These are phyloP conservation scores for Harpegnathos saltator DNA, from an alignment of 1,140 invertebrate species.

Conservation along the genomic window DNA sequence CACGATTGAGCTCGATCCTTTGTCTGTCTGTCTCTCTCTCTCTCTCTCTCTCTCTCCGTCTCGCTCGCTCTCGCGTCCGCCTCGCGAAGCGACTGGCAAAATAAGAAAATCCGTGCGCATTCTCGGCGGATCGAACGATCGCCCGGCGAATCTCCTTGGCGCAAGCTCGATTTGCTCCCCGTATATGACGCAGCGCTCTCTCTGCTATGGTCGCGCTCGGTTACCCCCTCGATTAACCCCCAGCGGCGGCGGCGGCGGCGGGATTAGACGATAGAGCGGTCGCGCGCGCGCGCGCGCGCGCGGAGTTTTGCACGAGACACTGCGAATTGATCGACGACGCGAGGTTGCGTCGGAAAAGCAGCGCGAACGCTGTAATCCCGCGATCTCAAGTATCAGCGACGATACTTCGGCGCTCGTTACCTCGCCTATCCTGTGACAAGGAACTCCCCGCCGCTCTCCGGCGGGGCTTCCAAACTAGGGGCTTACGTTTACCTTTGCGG, in stretches of 20 bases:
- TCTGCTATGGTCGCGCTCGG: no score
- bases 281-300: no score
- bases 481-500: conserved; percentile 60
- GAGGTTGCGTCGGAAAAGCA: no score
- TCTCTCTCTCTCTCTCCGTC: conserved; percentile 24
- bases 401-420: conserved; percentile 59
- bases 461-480: conserved; percentile 34
- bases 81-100: conserved; percentile 30
- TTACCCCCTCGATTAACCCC: no score
- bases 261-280: no score
- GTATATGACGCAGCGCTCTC: no score
- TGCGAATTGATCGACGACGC: not conserved
- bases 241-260: no score
- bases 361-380: no score
- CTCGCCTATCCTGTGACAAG: conserved; percentile 49
- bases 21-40: conserved; percentile 35
- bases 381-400: conserved; percentile 47
- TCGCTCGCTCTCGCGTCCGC: conserved; percentile 2
- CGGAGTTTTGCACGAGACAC: not conserved
- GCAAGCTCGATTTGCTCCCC: no score
- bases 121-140: conserved; percentile 23
- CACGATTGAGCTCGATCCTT: conserved; percentile 70
- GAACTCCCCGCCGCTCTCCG: conserved; percentile 40
- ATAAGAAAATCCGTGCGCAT: conserved; percentile 9
- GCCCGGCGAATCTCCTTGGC: no score